Conservation (phyloP, 2,113 vertebrate genomes). For the Scalopus aquaticus region DNA sequence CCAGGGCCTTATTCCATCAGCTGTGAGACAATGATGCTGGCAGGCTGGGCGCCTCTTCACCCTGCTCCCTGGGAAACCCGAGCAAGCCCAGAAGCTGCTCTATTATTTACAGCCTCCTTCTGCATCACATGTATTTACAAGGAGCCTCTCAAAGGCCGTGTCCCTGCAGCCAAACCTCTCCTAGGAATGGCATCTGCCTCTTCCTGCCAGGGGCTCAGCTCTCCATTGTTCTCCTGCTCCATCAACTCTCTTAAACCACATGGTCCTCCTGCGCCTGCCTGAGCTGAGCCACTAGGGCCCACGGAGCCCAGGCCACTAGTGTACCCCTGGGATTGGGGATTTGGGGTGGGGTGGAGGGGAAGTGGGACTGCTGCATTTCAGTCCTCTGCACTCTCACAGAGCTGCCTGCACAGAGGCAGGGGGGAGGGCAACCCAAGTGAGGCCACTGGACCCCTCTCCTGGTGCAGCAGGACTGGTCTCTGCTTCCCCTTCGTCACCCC, state of each 20-base stretch:
- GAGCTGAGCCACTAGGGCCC: not conserved
- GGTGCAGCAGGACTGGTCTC: not conserved
- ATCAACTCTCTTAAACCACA: not conserved
- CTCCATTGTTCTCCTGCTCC: not conserved
- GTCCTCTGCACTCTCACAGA: not conserved
- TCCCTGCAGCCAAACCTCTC: not conserved
- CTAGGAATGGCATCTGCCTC: not conserved
- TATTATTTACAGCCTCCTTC: constrained; percentile 62
- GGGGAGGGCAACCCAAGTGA: not conserved
- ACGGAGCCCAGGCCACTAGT: not conserved
- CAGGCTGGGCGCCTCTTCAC: not conserved
- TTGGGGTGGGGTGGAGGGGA: not conserved
- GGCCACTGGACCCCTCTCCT: not conserved
- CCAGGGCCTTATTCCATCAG: not conserved
- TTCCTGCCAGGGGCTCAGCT: not conserved
- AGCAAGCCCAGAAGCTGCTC: constrained; percentile 45
- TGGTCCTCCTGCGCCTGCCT: not conserved
- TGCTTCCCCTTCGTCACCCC: not conserved
- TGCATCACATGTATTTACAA: not conserved
- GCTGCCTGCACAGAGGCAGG: not conserved
- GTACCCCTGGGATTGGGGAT: not conserved
- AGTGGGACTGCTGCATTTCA: not conserved
- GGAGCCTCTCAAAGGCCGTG: not conserved
- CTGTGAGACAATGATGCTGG: not conserved
- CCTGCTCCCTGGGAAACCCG: constrained; percentile 48